A percentile compares a stretch with the other conserved stretches of the same genome.
Conservation (phyloP, 92 coral and sea anemone species). For the Epizoanthus stellaris region DNA sequence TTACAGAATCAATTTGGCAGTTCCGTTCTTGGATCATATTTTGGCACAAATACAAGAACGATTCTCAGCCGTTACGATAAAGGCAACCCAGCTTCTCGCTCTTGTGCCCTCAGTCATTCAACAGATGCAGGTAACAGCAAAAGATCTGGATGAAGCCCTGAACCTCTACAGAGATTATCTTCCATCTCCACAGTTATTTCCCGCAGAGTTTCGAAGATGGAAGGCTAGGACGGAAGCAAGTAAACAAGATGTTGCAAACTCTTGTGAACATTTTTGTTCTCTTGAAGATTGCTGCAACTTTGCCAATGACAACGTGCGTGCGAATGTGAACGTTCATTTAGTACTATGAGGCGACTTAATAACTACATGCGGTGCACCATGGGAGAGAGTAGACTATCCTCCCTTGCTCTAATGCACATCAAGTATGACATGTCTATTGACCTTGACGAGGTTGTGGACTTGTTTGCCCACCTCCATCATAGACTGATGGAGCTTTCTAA, state of each 20-base stretch:
- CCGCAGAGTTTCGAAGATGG: constrained; percentile 30
- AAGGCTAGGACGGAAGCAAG: constrained; percentile 26
- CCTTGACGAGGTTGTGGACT: constrained; percentile 52
- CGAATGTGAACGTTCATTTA: constrained; percentile 50
- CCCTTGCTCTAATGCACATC: constrained; percentile 53
- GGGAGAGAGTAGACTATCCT: constrained; percentile 63
- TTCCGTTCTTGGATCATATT: constrained; percentile 23
- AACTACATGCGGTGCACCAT: constrained; percentile 59
- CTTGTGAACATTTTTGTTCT: constrained; percentile 46
- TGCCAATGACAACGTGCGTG: constrained; percentile 63
- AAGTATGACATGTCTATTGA: constrained; percentile 54
- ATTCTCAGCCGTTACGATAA: not conserved
- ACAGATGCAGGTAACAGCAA: not conserved
- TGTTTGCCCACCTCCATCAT: constrained; percentile 52
- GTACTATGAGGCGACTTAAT: constrained; percentile 53
- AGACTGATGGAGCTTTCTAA: constrained; percentile 55
- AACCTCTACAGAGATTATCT: not conserved
- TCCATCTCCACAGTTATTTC: constrained; percentile 45
- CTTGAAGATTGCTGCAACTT: constrained; percentile 50
- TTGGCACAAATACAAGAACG: not conserved
- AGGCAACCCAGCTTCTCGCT: not conserved
- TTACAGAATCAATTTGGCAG: constrained; percentile 35
- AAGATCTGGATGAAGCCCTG: not conserved
- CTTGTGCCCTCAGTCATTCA: constrained; percentile 6
- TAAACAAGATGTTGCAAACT: constrained; percentile 27